phyloP scores from a whole-genome alignment of 2,797 vertebrate genomes.

The Eulemur albifrons region DNA sequence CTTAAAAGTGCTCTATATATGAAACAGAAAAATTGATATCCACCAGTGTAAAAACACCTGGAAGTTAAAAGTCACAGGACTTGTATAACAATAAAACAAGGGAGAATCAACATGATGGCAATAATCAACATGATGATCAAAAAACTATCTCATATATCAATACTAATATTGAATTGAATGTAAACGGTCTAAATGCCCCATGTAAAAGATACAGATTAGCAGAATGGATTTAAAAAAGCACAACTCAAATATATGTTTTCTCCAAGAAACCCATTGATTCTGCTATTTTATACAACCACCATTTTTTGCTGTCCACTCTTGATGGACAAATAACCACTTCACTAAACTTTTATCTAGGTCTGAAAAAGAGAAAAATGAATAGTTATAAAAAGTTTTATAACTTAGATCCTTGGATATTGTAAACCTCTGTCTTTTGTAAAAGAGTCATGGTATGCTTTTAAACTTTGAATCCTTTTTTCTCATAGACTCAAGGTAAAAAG shows the following conservation, averaged over 20 bases:
- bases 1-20: neutral
- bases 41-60: neutral
- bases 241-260: neutral
- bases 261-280: constrained; percentile 1
- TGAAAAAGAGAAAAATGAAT: constrained; percentile 28
- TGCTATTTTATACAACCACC: constrained; percentile 56
- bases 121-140: neutral
- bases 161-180: neutral
- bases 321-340: constrained; percentile 63
- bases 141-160: neutral
- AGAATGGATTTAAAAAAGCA: neutral
- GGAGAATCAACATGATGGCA: neutral
- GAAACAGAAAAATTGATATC: neutral
- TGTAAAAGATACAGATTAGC: neutral
- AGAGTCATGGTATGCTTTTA: neutral
- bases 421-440: constrained; percentile 7
- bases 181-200: neutral
- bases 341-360: constrained; percentile 1
- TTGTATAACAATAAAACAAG: neutral
- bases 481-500: neutral
- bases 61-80: neutral
- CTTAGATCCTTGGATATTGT: neutral
- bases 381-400: constrained; percentile 37
- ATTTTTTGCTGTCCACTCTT: constrained; percentile 36
- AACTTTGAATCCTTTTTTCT: neutral